Evolutionary conservation across 2,797 vertebrate genomes (phyloP).

Genomic region (Coluber constrictor): DNA sequence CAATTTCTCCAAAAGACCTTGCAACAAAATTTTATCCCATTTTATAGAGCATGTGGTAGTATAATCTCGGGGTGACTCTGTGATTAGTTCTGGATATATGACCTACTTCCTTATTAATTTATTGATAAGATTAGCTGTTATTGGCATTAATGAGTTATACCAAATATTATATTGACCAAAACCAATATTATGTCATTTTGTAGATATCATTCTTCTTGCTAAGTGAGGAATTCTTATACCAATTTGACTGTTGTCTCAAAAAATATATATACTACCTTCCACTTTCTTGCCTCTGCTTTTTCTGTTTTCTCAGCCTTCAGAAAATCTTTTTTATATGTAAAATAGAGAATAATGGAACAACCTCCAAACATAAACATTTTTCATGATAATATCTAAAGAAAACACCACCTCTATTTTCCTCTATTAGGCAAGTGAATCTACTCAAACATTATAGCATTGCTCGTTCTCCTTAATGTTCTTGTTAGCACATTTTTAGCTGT

Average conservation of each 20-base stretch:
- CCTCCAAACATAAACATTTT: not conserved
- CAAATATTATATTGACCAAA: not conserved
- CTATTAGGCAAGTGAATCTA: not conserved
- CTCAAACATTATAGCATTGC: not conserved
- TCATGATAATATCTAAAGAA: not conserved
- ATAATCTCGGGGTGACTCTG: not conserved
- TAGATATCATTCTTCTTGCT: not conserved
- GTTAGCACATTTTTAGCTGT: not conserved
- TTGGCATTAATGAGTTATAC: not conserved
- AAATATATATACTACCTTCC: not conserved
- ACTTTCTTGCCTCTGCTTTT: not conserved
- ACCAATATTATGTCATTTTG: not conserved
- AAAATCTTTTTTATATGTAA: not conserved
- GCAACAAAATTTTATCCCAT: not conserved
- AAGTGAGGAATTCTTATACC: not conserved
- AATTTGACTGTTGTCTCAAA: not conserved
- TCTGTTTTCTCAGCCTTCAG: not conserved
- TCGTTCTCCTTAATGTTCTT: not conserved
- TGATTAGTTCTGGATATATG: not conserved
- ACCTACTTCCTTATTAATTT: not conserved
- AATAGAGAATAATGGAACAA: not conserved
- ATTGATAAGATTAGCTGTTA: not conserved
- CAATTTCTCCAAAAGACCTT: not conserved
- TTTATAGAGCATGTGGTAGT: not conserved
- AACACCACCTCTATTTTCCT: not conserved